Conservation (phyloP, 2,888 invertebrate species). For the Lobophora halterata region DNA sequence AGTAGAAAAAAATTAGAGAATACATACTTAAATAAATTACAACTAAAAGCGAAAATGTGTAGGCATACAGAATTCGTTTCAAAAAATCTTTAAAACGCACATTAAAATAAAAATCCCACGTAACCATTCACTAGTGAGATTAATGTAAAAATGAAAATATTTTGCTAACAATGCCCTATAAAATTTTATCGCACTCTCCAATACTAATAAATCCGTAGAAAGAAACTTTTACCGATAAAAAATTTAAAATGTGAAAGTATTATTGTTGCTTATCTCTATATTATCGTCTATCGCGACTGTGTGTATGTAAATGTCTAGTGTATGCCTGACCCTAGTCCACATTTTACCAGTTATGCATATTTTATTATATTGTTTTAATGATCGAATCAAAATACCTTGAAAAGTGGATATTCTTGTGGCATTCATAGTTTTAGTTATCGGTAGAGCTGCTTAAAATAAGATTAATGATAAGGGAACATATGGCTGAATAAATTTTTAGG, state of each 20-base stretch:
- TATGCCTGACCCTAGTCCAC: slow-evolving; percentile 17
- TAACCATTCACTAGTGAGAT: slow-evolving; percentile 17
- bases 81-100: background rate
- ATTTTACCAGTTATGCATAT: slow-evolving; percentile 22
- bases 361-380: slow-evolving; percentile 1
- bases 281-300: slow-evolving; percentile 5
- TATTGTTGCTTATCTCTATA: slow-evolving; percentile 1
- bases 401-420: no score
- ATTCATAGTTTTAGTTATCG: no score
- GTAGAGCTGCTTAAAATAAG: no score
- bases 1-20: no score
- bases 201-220: slow-evolving; percentile 23
- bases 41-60: no score
- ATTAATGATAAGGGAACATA: no score
- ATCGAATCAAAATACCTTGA: background rate
- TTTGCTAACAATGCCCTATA: slow-evolving; percentile 27
- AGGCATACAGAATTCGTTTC: slow-evolving; percentile 1
- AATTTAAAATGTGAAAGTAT: slow-evolving; percentile 24
- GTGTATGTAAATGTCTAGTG: slow-evolving; percentile 11
- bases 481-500: no score
- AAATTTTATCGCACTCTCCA: slow-evolving; percentile 22
- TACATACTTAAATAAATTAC: no score
- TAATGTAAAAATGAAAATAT: slow-evolving; percentile 25
- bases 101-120: slow-evolving; percentile 4
- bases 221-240: slow-evolving; percentile 21